Evolutionary conservation across 2,888 invertebrate genomes (phyloP), one percentile per base, ranked within the genome.

Genomic region (Melanophora roralis): DNA sequence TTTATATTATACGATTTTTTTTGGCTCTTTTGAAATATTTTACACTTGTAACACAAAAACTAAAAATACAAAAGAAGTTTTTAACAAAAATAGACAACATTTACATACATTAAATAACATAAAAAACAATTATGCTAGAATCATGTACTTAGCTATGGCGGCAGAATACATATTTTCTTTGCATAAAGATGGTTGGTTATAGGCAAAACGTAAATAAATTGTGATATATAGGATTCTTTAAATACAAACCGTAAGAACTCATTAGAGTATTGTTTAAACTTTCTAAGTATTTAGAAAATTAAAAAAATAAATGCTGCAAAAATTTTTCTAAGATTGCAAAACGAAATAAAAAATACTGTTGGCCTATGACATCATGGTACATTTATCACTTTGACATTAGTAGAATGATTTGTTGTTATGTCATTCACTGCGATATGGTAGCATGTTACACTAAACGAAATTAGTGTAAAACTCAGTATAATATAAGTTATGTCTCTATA

Each of bases 41-140:
- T 73, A 80, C 80, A 80, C 80, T 73, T 80, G 76, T 76, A 76
- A 80, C 80, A 80, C 80, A 80, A 76, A 80, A 80, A 80, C 76
- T 80, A 80, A 80, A 80, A 80, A 80, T 80, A 80, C 49, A 80
- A 76, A 80, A 76, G 76, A 76, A 64, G 14, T 38, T 67, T 72
- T 74, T 55, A 62, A 75, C 55, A 72, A 76, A 69, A 80, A 62
- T 76, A 55, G 34, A 75, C 67, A 80, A 49, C 76, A 72, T 80
- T 68, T 76, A 80, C 76, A 76, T 36, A 38, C n/a, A n/a, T n/a
- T n/a, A 67, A 53, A 40, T 9, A 60, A 75, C 40, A 27, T 53
- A 69, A 43, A 64, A 71, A 49, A 19, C n/a, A 23, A n/a, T 19
- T 64, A 36, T 69, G 57, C 51, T 67, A 60, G 40, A 53, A 60